These are phyloP conservation scores for Tridacna crocea DNA, from an alignment of 2,888 invertebrate species.

Conservation along the genomic window DNA sequence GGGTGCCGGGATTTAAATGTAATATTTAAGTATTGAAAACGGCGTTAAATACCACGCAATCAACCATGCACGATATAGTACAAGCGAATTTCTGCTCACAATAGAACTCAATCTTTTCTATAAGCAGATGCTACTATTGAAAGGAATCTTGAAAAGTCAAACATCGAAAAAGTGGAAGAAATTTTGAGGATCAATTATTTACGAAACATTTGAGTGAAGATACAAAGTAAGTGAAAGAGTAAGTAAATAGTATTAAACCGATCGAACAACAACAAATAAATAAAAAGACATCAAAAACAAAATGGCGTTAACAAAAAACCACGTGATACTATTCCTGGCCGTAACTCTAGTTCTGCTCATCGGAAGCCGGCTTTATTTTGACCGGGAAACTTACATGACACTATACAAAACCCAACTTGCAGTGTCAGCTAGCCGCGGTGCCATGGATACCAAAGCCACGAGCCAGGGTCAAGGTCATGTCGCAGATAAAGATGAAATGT, in stretches of 20 bases:
- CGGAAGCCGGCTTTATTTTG: constrained; percentile 26
- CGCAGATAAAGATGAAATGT: constrained; percentile 12
- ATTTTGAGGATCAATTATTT: not conserved
- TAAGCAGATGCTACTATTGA: too few species aligned
- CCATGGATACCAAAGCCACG: not conserved
- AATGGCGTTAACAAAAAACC: constrained; percentile 26
- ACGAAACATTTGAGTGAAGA: not conserved
- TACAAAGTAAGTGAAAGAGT: not conserved
- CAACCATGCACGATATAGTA: too few species aligned
- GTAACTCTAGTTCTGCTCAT: constrained; percentile 18
- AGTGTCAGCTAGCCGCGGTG: constrained; percentile 19
- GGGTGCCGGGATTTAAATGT: too few species aligned
- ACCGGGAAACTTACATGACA: constrained; percentile 5
- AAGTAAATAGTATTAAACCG: too few species aligned
- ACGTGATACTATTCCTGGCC: constrained; percentile 28
- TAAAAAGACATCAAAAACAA: not conserved
- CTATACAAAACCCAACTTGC: constrained; percentile 13
- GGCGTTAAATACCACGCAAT: too few species aligned
- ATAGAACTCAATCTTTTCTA: not conserved
- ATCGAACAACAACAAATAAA: not conserved
- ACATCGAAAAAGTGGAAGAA: not conserved
- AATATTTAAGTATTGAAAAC: too few species aligned
- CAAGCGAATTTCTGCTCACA: too few species aligned
- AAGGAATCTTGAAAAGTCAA: not conserved
- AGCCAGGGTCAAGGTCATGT: constrained; percentile 11